Conservation (phyloP, 2,113 vertebrate species). For the Heptranchias perlo region DNA sequence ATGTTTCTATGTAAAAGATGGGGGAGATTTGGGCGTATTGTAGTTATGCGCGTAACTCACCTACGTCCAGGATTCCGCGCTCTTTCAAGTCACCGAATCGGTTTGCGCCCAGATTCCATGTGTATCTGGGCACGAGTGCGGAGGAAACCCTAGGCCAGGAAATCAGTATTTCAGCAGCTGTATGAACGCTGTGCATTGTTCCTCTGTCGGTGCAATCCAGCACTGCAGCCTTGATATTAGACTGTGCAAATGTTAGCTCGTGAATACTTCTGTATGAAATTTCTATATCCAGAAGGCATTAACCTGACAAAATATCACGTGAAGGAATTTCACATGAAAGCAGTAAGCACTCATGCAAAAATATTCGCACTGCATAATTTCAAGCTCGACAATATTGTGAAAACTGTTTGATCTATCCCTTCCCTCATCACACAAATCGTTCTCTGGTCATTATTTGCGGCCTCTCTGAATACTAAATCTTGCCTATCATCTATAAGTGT, state of each 20-base stretch:
- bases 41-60: not conserved
- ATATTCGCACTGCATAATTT: not conserved
- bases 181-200: not conserved
- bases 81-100: not conserved
- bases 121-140: not conserved
- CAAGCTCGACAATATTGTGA: not conserved
- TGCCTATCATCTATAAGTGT: not conserved
- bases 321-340: not conserved
- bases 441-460: not conserved
- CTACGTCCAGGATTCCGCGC: not conserved
- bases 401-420: not conserved
- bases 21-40: no score
- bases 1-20: no score
- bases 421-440: not conserved
- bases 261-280: not conserved
- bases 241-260: not conserved
- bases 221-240: not conserved
- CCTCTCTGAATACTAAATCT: not conserved
- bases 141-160: not conserved
- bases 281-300: not conserved
- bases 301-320: not conserved
- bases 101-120: not conserved
- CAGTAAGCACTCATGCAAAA: not conserved
- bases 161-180: not conserved
- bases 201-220: not conserved